phyloP scores from a whole-genome alignment of 2,113 vertebrate genomes.

The Tupaia tana region DNA sequence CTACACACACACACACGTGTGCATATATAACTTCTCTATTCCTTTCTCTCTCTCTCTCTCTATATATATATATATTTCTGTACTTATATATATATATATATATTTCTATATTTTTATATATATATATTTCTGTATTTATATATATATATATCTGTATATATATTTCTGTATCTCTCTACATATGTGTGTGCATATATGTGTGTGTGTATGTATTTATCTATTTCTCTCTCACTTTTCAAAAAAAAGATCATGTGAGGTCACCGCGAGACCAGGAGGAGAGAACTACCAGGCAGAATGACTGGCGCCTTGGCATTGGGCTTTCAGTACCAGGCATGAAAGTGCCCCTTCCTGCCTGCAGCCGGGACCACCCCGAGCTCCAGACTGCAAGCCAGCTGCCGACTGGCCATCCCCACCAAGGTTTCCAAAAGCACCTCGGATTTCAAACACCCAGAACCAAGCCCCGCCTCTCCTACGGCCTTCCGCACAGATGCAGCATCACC shows the following conservation, averaged over 20 bases:
- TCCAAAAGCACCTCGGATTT: not conserved
- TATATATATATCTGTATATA: no score
- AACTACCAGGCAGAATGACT: not conserved
- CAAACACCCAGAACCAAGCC: not conserved
- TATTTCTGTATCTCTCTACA: no score
- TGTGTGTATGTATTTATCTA: not conserved
- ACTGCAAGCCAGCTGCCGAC: not conserved
- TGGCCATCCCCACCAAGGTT: not conserved
- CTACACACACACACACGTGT: no score
- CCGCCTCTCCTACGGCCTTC: not conserved
- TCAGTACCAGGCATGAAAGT: accelerated
- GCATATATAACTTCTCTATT: not conserved
- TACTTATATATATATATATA: no score
- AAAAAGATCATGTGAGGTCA: not conserved
- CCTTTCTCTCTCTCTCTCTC: not conserved
- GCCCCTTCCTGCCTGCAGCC: not conserved
- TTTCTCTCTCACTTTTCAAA: not conserved
- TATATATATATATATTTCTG: no score
- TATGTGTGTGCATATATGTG: no score
- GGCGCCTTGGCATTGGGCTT: not conserved
- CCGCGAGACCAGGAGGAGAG: not conserved
- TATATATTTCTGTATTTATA: no score
- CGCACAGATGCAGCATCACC: not conserved
- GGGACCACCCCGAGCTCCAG: not conserved
- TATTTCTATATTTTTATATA: no score